Evolutionary conservation across 2,113 vertebrate genomes (phyloP).

Genomic region (Carettochelys insculpta): DNA sequence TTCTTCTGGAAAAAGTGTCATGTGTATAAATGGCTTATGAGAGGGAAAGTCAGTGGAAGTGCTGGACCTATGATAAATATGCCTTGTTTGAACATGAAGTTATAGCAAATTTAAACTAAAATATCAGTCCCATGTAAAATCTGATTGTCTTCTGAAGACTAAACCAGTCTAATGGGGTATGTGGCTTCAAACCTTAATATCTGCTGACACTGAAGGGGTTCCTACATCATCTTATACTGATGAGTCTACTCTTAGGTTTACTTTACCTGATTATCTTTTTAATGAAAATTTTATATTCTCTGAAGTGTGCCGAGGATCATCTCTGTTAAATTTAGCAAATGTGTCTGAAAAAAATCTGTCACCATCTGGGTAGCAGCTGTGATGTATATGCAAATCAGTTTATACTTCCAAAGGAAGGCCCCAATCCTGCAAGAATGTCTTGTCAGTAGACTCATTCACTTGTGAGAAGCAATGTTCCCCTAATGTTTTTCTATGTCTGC

Average conservation of each 20-base stretch:
- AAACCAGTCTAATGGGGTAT: not conserved
- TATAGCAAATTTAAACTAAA: not conserved
- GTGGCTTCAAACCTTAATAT: not conserved
- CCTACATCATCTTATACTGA: not conserved
- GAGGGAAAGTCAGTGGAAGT: not conserved
- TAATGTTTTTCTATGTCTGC: too few relatives aligned
- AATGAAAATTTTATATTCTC: not conserved
- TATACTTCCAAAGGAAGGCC: not conserved
- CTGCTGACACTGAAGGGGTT: fast-evolving
- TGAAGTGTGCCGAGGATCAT: not conserved
- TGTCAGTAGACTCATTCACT: not conserved
- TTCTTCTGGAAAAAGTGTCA: too few relatives aligned
- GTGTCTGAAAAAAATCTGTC: not conserved
- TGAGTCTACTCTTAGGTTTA: not conserved
- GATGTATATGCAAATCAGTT: not conserved
- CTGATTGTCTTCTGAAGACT: not conserved
- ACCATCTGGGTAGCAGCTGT: too few relatives aligned
- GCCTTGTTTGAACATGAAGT: not conserved
- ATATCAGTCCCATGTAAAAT: not conserved
- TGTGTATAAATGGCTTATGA: too few relatives aligned
- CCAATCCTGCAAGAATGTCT: not conserved
- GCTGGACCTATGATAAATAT: not conserved
- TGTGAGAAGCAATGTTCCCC: too few relatives aligned
- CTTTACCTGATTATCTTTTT: not conserved
- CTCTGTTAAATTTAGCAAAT: not conserved